A percentile compares a stretch with the other conserved stretches of the same genome.
Evolutionary conservation across 2,797 vertebrate genomes (phyloP).

Genomic region (Pantherophis vulpinus): DNA sequence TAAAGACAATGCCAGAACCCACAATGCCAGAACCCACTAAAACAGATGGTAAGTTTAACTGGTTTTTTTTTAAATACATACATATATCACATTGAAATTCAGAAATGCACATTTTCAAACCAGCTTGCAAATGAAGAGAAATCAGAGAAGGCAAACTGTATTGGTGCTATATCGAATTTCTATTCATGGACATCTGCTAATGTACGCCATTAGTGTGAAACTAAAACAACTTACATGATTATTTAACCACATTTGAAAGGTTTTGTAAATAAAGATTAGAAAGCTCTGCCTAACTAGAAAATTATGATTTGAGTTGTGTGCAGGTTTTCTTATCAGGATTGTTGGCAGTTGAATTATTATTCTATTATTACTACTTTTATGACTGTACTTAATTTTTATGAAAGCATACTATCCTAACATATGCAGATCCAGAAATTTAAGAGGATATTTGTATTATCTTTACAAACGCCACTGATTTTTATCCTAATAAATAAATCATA

Average conservation of each 20-base stretch:
- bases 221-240: background rate
- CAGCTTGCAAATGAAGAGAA: background rate
- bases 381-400: background rate
- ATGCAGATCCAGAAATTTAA: background rate
- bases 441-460: background rate
- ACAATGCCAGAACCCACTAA: conserved; percentile 98
- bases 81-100: rapidly evolving
- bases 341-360: background rate
- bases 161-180: background rate
- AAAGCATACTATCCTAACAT: background rate
- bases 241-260: background rate
- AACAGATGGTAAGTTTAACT: conserved; percentile 80
- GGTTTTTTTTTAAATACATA: rapidly evolving
- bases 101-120: conserved; percentile 19
- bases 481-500: background rate
- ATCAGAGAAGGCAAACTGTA: background rate
- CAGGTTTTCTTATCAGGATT: background rate
- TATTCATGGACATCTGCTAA: background rate
- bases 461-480: background rate
- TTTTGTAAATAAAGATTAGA: conserved; percentile 16
- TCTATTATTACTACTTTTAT: background rate
- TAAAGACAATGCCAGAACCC: conserved; percentile 60
- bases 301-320: background rate
- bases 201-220: background rate
- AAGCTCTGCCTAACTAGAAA: background rate